Conservation (phyloP, 2,113 vertebrate species). For the Tetrax tetrax region DNA sequence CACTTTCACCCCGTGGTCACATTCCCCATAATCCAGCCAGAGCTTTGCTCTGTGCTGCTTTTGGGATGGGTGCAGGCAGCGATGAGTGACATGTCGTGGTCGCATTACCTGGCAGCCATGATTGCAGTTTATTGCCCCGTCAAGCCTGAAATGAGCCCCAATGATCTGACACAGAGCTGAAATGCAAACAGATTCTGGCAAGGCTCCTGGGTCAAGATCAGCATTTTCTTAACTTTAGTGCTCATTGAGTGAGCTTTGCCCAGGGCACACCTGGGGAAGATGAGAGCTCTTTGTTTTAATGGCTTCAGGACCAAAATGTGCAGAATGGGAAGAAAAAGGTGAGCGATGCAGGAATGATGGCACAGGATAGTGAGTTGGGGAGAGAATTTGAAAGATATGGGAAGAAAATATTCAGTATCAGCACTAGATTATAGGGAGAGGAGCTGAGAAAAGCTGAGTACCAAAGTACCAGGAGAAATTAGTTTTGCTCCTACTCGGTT, state of each 20-base stretch:
- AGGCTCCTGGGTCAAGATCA: not conserved
- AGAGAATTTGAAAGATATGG: not conserved
- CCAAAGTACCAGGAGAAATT: not conserved
- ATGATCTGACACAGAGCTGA: not conserved
- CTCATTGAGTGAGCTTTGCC: not conserved
- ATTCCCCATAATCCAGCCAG: rapidly evolving
- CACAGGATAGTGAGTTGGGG: not conserved
- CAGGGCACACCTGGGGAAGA: not conserved
- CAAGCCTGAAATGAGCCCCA: not conserved
- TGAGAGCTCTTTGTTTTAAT: not conserved
- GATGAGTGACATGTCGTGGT: rapidly evolving
- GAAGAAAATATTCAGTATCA: not conserved
- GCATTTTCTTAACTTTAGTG: not conserved
- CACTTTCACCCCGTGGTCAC: rapidly evolving
- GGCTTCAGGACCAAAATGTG: not conserved
- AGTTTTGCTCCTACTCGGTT: not conserved
- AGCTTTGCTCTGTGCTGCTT: not conserved
- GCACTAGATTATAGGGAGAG: not conserved
- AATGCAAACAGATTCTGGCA: not conserved
- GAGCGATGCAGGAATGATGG: not conserved
- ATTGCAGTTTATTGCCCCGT: not conserved
- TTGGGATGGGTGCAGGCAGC: not conserved
- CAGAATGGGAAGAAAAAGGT: not conserved
- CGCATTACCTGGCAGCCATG: rapidly evolving
- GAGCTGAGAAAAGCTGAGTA: not conserved